These are phyloP conservation scores for Hoplodrina ambigua DNA, from an alignment of 2,888 invertebrate genomes.

Conservation along the genomic window DNA sequence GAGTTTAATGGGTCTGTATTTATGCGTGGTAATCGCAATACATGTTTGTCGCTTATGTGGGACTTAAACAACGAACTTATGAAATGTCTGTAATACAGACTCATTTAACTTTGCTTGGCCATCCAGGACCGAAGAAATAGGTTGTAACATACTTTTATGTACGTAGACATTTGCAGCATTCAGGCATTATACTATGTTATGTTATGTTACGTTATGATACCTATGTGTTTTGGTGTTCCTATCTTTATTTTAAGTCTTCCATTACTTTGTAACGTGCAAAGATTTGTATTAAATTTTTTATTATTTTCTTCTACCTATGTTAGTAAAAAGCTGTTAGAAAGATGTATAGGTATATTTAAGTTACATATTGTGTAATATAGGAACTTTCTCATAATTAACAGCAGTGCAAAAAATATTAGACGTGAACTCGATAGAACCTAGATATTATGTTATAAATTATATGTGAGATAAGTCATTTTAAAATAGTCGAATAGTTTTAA, in stretches of 20 bases:
- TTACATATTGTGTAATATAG: conserved; percentile 3
- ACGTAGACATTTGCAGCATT: too few species aligned
- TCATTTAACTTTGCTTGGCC: too few species aligned
- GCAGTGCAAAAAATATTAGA: conserved; percentile 40
- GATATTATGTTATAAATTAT: not conserved
- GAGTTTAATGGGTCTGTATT: too few species aligned
- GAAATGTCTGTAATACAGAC: too few species aligned
- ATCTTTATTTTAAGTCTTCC: conserved; percentile 51
- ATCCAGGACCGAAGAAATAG: too few species aligned
- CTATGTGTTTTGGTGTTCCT: conserved; percentile 16
- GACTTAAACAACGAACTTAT: too few species aligned
- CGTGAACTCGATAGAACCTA: not conserved
- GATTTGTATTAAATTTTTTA: conserved; percentile 15
- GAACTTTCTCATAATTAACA: not conserved
- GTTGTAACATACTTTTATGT: too few species aligned
- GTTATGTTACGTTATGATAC: not conserved
- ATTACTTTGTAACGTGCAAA: conserved; percentile 34
- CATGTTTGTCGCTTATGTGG: too few species aligned
- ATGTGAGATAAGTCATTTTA: not conserved
- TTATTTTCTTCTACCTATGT: not conserved
- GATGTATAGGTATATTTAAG: not conserved
- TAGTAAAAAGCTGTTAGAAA: not conserved
- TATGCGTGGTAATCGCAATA: too few species aligned
- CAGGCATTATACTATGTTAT: too few species aligned
- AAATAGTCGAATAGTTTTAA: not conserved